Percentiles rank a stretch among this genome's conserved stretches.
These are phyloP conservation scores for Oenanthe melanoleuca DNA, from an alignment of 2,113 vertebrate genomes.

Conservation along the genomic window DNA sequence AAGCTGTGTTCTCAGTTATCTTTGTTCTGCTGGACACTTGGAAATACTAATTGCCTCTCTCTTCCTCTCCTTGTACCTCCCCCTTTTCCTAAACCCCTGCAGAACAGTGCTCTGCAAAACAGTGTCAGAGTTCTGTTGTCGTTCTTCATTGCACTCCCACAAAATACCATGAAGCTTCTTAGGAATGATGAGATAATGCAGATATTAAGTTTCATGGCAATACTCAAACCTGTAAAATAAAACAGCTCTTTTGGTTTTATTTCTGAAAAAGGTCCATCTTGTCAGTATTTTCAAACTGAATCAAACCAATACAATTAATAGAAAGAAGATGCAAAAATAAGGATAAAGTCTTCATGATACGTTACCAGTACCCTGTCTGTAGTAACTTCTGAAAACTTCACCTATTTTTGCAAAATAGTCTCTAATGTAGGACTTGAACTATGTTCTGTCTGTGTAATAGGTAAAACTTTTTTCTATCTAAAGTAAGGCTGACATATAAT, in stretches of 20 bases:
- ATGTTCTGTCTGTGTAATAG: background rate
- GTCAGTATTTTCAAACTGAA: background rate
- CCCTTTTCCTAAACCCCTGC: fast-evolving
- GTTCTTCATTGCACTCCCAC: background rate
- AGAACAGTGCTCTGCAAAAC: background rate
- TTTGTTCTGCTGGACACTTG: background rate
- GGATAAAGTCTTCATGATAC: background rate
- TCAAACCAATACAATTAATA: background rate
- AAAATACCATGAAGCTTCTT: background rate
- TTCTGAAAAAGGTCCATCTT: background rate
- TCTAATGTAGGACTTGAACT: background rate
- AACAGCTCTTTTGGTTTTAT: fast-evolving
- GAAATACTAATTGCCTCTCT: background rate
- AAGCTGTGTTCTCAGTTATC: background rate
- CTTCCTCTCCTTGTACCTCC: fast-evolving
- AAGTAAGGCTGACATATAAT: background rate
- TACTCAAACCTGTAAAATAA: background rate
- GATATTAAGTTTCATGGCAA: background rate
- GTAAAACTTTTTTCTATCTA: background rate
- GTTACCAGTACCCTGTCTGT: background rate
- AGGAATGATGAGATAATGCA: background rate
- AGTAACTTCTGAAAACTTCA: background rate
- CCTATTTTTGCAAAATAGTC: background rate
- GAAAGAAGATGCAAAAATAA: background rate
- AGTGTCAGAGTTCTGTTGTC: background rate